A percentile compares a stretch with the other conserved stretches of the same genome.
phyloP scores from a whole-genome alignment of 2,797 vertebrate species.

The Sebastes variabilis region DNA sequence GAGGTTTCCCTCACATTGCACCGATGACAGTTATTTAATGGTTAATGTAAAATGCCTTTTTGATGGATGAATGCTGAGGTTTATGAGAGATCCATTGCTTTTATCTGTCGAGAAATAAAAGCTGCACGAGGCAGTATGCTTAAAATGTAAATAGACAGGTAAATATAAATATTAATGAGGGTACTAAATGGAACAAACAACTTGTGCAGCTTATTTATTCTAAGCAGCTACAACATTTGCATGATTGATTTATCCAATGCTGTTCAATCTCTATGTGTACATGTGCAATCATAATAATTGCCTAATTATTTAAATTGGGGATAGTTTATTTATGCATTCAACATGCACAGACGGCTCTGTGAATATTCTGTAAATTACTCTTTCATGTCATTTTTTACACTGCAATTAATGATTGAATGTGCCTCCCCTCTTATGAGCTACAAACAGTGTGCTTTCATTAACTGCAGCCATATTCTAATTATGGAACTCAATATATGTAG shows the following conservation, averaged over 20 bases:
- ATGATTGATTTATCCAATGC: conserved; percentile 39
- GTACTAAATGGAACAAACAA: conserved; percentile 27
- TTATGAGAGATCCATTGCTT: background rate
- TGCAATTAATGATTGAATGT: conserved; percentile 22
- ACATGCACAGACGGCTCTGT: conserved; percentile 18
- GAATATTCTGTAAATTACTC: conserved; percentile 24
- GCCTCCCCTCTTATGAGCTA: background rate
- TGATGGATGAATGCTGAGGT: conserved; percentile 3
- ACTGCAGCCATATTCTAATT: conserved; percentile 23
- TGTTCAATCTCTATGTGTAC: conserved; percentile 3
- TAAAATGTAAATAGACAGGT: conserved; percentile 5
- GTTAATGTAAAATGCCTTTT: conserved; percentile 21
- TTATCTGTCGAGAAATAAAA: conserved; percentile 4
- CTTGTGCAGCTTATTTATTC: conserved; percentile 31
- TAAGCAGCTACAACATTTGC: conserved; percentile 20
- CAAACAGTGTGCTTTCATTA: conserved; percentile 15
- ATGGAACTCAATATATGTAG: conserved; percentile 3
- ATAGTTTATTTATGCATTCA: conserved; percentile 26
- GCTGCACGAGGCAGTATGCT: background rate
- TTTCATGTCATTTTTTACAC: conserved; percentile 31
- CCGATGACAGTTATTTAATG: conserved; percentile 17
- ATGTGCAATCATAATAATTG: conserved; percentile 46
- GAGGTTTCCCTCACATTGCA: conserved; percentile 42
- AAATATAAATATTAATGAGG: conserved; percentile 19
- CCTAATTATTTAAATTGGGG: conserved; percentile 31